A percentile compares a stretch with the other conserved stretches of the same genome.
Conservation (phyloP, 2,888 invertebrate species). For the Mylabris sibirica region DNA sequence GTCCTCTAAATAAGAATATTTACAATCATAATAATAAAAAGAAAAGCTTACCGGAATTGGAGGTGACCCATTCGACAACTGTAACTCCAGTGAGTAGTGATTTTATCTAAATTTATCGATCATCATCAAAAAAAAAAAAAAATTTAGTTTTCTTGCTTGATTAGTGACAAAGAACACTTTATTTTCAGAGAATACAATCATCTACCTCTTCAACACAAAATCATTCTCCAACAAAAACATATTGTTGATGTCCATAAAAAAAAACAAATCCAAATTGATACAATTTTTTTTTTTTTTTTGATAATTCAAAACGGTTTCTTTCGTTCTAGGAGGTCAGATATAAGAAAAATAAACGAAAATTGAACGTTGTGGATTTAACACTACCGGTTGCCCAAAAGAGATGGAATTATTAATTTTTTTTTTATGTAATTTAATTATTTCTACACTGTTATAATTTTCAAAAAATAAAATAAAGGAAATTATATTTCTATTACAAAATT, state of each 20-base stretch:
- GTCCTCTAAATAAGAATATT: conserved; percentile 40
- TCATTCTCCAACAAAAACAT: conserved; percentile 49
- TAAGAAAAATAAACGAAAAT: conserved; percentile 55
- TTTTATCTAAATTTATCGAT: background rate
- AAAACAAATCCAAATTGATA: too few species aligned
- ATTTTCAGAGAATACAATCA: conserved; percentile 56
- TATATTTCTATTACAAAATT: background rate
- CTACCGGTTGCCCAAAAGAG: conserved; percentile 45
- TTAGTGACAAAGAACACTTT: conserved; percentile 25
- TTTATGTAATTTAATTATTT: conserved; percentile 24
- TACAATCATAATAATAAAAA: conserved; percentile 49
- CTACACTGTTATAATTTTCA: background rate
- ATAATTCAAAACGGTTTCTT: conserved; percentile 26
- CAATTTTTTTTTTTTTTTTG: too few species aligned
- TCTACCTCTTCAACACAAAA: conserved; percentile 51
- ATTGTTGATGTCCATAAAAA: conserved; percentile 27
- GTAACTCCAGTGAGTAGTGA: conserved; percentile 53
- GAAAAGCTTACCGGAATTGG: conserved; percentile 50
- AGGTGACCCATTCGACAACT: conserved; percentile 43
- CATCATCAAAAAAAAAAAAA: too few species aligned
- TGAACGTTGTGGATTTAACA: conserved; percentile 47
- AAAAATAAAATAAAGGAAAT: background rate
- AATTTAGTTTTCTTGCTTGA: background rate
- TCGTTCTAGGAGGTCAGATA: conserved; percentile 55
- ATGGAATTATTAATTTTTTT: conserved; percentile 32